phyloP scores from a whole-genome alignment of 2,888 invertebrate genomes.

The Crematogaster levior region DNA sequence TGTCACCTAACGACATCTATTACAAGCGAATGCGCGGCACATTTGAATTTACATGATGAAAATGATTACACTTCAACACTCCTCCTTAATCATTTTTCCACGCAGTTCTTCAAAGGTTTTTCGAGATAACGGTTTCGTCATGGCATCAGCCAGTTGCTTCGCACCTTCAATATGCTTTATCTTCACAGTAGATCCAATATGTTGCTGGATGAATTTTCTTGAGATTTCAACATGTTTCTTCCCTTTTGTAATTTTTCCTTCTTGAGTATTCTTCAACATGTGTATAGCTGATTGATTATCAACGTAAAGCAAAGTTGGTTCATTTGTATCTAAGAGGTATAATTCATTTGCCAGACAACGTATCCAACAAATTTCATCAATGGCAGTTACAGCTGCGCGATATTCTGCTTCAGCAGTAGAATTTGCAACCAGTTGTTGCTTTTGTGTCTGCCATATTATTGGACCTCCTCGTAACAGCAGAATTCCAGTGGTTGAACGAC shows the following conservation, averaged over 20 bases:
- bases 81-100: too few species aligned
- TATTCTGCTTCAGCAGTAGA: constrained; percentile 79
- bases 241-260: constrained; percentile 76
- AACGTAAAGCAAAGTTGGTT: constrained; percentile 70
- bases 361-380: constrained; percentile 78
- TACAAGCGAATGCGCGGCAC: too few species aligned
- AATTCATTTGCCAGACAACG: constrained; percentile 70
- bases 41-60: too few species aligned
- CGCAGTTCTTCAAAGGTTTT: constrained; percentile 63
- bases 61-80: too few species aligned
- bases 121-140: constrained; percentile 69
- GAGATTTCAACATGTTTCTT: constrained; percentile 77
- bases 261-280: constrained; percentile 74
- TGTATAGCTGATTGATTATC: constrained; percentile 77
- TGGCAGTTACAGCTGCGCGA: constrained; percentile 74
- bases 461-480: constrained; percentile 73
- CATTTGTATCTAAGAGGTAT: constrained; percentile 36
- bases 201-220: constrained; percentile 76
- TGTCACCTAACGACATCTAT: too few species aligned
- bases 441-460: constrained; percentile 72
- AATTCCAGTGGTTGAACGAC: constrained; percentile 74
- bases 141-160: constrained; percentile 74
- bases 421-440: constrained; percentile 64
- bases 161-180: constrained; percentile 68
- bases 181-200: constrained; percentile 69